A percentile compares a stretch with the other conserved stretches of the same genome.
phyloP scores from a whole-genome alignment of 2,797 vertebrate species.

The Chaunax sp. region DNA sequence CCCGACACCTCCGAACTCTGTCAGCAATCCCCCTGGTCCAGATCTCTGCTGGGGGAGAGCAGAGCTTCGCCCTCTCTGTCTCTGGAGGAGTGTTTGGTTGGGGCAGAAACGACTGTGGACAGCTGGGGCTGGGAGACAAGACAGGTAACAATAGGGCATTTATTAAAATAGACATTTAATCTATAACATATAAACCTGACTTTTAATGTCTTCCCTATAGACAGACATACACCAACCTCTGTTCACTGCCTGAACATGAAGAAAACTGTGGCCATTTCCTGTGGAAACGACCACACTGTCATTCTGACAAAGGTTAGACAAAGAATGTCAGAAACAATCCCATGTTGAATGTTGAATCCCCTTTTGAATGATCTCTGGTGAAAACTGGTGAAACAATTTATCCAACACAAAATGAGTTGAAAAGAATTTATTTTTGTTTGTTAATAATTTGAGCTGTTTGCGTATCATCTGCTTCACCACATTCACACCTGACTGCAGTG shows the following conservation, averaged over 20 bases:
- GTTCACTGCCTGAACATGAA: constrained; percentile 75
- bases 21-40: constrained; percentile 84
- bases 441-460: too few relatives aligned
- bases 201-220: constrained; percentile 58
- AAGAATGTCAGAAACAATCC: too few relatives aligned
- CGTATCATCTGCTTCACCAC: too few relatives aligned
- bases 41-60: constrained; percentile 87
- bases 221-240: constrained; percentile 72
- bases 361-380: too few relatives aligned
- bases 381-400: too few relatives aligned
- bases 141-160: constrained; percentile 70
- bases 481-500: too few relatives aligned
- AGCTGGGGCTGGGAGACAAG: constrained; percentile 88
- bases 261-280: constrained; percentile 82
- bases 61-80: constrained; percentile 88
- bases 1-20: constrained; percentile 80
- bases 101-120: constrained; percentile 87
- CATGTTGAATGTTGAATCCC: too few relatives aligned
- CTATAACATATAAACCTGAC: neutral
- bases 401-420: too few relatives aligned
- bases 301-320: constrained; percentile 84
- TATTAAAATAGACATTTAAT: neutral
- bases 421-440: too few relatives aligned
- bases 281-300: constrained; percentile 87
- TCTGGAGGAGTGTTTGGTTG: constrained; percentile 89